Evolutionary conservation across 2,797 vertebrate species (phyloP).

Genomic region (Cryptoprocta ferox): DNA sequence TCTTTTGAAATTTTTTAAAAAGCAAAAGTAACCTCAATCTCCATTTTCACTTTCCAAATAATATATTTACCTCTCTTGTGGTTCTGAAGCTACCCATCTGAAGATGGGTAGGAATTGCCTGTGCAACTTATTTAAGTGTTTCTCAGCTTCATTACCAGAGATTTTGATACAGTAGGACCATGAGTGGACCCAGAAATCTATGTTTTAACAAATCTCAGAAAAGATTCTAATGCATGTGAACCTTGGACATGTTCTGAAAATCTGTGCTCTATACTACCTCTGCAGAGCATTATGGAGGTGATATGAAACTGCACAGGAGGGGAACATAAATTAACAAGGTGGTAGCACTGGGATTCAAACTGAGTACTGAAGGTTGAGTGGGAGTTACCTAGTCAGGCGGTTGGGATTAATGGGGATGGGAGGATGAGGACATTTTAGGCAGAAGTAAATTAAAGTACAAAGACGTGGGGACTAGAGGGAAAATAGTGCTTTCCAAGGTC

Average conservation of each 20-base stretch:
- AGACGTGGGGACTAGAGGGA: not conserved
- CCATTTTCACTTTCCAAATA: not conserved
- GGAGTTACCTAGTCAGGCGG: not conserved
- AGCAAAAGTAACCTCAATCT: not conserved
- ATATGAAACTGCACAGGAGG: not conserved
- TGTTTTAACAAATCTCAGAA: not conserved
- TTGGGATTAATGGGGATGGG: too few species aligned
- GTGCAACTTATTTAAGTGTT: not conserved
- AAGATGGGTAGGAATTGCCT: not conserved
- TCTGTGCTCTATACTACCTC: not conserved
- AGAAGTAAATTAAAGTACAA: not conserved
- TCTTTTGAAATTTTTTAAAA: slow-evolving; percentile 24
- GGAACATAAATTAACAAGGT: not conserved
- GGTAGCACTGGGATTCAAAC: not conserved
- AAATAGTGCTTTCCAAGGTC: not conserved
- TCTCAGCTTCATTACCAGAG: not conserved
- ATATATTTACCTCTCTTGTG: not conserved
- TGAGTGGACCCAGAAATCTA: not conserved
- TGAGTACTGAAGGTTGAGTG: not conserved
- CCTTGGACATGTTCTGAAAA: not conserved
- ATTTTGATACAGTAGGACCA: not conserved
- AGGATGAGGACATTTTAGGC: not conserved
- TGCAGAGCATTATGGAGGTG: accelerated
- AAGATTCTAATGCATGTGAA: not conserved
- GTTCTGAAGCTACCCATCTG: not conserved